Evolutionary conservation across 2,888 invertebrate genomes (phyloP), one percentile per base, ranked within the genome.

Genomic region (Drepanosiphum platanoidis): DNA sequence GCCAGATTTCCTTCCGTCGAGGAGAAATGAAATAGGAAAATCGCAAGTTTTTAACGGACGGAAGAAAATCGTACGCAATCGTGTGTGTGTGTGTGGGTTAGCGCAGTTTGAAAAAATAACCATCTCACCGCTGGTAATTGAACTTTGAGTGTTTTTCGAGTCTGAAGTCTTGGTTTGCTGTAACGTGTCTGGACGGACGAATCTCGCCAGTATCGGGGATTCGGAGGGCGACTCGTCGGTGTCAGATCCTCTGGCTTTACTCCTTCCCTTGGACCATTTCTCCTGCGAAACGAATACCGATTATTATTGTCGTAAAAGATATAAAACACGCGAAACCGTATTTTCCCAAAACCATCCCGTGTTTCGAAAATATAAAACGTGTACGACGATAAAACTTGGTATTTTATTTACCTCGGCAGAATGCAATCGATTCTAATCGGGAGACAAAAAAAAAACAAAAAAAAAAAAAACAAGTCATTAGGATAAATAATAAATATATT

Each of bases 201-300:
- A 39, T 84, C 84, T 77, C n/a, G 68, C 5, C 15, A 84, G 22
- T 77, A 84, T 77, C 39, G 84, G 84, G n/a, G 84, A 84, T 68
- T 84, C 75, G 11, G 66, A 84, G 15, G 86, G 86, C 1, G 86
- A 86, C 91, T 86, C 92, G 91, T 87, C 91, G 91, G 61, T 92
- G 88, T 92, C 92, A 87, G 95, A 89, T 42, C 90, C 89, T 83
- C 91, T 91, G 89, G 95, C 94, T 89, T 94, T 93, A 88, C 94
- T 94, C 81, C 92, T 91, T 87, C 94, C 93, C 75, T 95, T 92
- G 87, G 93, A 93, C 95, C 94, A 95, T 78, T 95, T 94, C 89
- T 93, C 95, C 93, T 93, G 90, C 68, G 86, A 82, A 18, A 58
- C 32, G 18, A 32, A n/a, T 68, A 34, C 0, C 9, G 22, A 18